Percentiles rank a stretch among this genome's conserved stretches.
Evolutionary conservation across 2,888 invertebrate species (phyloP).

Genomic region (Geotrupes spiniger): DNA sequence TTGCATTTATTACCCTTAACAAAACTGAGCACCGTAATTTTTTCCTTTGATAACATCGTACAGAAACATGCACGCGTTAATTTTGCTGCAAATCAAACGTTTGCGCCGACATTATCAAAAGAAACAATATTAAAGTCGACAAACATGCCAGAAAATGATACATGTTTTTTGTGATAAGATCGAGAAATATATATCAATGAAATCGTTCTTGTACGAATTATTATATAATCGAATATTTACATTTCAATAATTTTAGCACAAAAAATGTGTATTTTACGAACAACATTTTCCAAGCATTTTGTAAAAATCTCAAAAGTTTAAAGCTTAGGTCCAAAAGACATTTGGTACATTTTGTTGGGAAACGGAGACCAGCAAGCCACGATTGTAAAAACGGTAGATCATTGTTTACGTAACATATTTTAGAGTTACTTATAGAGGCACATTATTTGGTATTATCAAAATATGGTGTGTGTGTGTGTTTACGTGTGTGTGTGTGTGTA

Average conservation of each 20-base stretch:
- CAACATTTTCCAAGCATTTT: no score
- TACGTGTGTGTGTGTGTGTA: no score
- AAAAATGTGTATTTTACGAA: no score
- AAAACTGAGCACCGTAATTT: constrained; percentile 9
- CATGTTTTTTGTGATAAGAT: no score
- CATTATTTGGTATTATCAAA: constrained; percentile 35
- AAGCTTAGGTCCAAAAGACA: constrained; percentile 4
- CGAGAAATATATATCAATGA: no score
- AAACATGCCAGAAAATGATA: neutral
- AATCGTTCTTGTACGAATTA: no score
- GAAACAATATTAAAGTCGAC: neutral
- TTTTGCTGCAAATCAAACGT: no score
- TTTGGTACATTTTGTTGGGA: constrained; percentile 17
- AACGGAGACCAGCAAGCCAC: constrained; percentile 27
- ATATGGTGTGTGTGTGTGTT: constrained; percentile 3
- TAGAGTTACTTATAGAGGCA: constrained; percentile 27
- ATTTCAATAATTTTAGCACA: no score
- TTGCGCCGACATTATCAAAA: neutral
- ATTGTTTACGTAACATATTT: constrained; percentile 22
- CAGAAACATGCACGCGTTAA: no score
- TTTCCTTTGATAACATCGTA: neutral
- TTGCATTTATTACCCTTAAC: constrained; percentile 7
- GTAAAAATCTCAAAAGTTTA: neutral
- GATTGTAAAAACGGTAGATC: constrained; percentile 18
- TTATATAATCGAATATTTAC: no score